Evolutionary conservation across 2,888 invertebrate genomes (phyloP).

Genomic region (Acanthopleura granulata): DNA sequence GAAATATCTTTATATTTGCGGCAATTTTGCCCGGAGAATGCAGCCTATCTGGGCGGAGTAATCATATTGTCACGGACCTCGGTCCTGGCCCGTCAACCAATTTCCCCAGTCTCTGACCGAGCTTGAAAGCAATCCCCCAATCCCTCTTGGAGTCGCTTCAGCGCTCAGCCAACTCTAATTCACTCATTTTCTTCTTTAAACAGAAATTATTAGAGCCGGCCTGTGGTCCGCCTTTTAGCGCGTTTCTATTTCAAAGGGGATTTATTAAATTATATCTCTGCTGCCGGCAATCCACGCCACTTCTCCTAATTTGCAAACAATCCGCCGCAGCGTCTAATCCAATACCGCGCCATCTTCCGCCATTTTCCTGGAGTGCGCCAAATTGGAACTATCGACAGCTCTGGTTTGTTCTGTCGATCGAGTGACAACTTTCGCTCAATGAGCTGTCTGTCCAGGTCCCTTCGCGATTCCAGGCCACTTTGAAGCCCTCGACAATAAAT

Average conservation of each 20-base stretch:
- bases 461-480: no score
- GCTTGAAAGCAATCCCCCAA: conserved; percentile 9
- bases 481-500: no score
- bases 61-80: background rate
- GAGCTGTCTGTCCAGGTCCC: no score
- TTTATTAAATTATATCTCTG: conserved; percentile 18
- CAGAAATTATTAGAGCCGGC: conserved; percentile 12
- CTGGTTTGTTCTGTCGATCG: no score
- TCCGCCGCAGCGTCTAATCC: conserved; percentile 6
- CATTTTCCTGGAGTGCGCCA: background rate
- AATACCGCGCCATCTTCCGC: background rate
- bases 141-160: background rate
- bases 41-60: background rate
- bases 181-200: conserved; percentile 18
- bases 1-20: background rate
- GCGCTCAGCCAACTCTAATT: conserved; percentile 3
- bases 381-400: background rate
- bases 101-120: background rate
- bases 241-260: conserved; percentile 11
- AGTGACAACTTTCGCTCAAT: no score
- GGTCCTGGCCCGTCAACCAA: background rate
- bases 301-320: conserved; percentile 19
- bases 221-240: background rate
- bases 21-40: conserved; percentile 7
- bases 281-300: background rate